Conservation (phyloP, 2,888 invertebrate species). For the Opisthograptis luteolata region DNA sequence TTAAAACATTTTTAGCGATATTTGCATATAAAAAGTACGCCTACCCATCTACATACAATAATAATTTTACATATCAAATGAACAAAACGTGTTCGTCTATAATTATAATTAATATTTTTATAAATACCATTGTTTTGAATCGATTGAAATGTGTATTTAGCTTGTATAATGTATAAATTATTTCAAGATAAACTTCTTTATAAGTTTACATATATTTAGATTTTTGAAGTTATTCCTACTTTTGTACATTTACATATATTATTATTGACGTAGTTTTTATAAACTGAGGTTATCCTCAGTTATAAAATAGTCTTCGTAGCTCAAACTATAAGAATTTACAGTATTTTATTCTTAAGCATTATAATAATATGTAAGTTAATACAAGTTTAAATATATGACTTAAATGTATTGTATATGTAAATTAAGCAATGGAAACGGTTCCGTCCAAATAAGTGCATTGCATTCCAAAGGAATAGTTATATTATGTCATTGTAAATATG, state of each 20-base stretch:
- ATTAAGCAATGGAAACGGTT: slow-evolving; percentile 54
- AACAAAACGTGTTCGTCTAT: too few species aligned
- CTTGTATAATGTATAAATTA: too few species aligned
- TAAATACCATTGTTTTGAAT: too few species aligned
- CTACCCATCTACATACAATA: too few species aligned
- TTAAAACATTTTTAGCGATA: too few species aligned
- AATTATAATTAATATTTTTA: too few species aligned
- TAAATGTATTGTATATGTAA: too few species aligned
- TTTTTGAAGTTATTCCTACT: slow-evolving; percentile 41
- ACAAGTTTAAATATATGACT: slow-evolving; percentile 30
- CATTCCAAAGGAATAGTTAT: slow-evolving; percentile 80
- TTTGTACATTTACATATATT: slow-evolving; percentile 47
- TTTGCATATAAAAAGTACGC: too few species aligned
- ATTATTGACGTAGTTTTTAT: slow-evolving; percentile 27
- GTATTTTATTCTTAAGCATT: slow-evolving; percentile 47
- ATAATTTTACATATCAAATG: too few species aligned
- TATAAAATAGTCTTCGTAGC: slow-evolving; percentile 31
- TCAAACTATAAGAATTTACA: slow-evolving; percentile 43
- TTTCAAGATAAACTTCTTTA: not conserved
- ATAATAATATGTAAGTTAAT: slow-evolving; percentile 15
- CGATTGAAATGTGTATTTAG: too few species aligned
- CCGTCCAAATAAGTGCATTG: slow-evolving; percentile 75
- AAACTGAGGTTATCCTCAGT: too few species aligned
- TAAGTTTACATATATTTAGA: not conserved
- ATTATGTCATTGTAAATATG: slow-evolving; percentile 44